Percentiles rank a stretch among this genome's conserved stretches.
These are phyloP conservation scores for Thermophis baileyi DNA, from an alignment of 2,113 vertebrate genomes.

Conservation along the genomic window DNA sequence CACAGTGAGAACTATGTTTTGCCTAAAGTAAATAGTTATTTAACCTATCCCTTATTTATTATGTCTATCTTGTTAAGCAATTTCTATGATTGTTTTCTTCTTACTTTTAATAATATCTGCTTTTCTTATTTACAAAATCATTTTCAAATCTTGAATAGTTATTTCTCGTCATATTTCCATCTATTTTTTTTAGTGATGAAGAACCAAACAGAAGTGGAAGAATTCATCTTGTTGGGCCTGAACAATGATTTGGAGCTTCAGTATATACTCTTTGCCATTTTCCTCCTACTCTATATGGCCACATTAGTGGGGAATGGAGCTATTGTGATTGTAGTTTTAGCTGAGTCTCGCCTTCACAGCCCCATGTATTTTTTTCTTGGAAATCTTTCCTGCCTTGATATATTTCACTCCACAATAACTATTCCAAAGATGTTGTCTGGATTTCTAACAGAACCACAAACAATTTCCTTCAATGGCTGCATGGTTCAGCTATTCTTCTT, in stretches of 20 bases:
- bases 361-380: conserved; percentile 61
- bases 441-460: conserved; percentile 34
- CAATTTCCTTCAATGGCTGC: conserved; percentile 30
- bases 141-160: too few relatives aligned
- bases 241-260: not conserved
- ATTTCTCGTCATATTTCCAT: too few relatives aligned
- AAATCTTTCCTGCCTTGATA: conserved; percentile 48
- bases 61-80: too few relatives aligned
- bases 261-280: conserved; percentile 12
- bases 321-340: conserved; percentile 28
- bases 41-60: too few relatives aligned
- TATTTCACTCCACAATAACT: conserved; percentile 44
- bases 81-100: too few relatives aligned
- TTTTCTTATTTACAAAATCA: too few relatives aligned
- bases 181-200: not conserved
- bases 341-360: conserved; percentile 43
- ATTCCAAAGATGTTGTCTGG: conserved; percentile 47
- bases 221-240: conserved; percentile 41
- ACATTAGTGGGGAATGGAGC: conserved; percentile 39
- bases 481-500: conserved; percentile 49
- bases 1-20: too few relatives aligned
- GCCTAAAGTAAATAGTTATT: too few relatives aligned
- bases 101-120: too few relatives aligned
- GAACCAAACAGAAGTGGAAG: conserved; percentile 1
- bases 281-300: conserved; percentile 30